phyloP scores from a whole-genome alignment of 1,140 invertebrate species.

The Ridgeia piscesae region DNA sequence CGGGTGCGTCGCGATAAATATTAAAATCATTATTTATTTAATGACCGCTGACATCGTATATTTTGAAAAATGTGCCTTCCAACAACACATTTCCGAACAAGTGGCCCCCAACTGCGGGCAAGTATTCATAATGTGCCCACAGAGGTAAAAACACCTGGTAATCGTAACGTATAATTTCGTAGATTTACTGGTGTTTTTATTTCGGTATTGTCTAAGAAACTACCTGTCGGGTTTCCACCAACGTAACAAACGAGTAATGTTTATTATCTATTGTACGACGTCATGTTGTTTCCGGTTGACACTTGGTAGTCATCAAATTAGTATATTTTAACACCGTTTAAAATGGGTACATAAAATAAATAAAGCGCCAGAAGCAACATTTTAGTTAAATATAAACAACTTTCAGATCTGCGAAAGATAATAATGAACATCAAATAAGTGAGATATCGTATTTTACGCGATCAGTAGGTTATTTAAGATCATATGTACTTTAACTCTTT shows the following conservation, averaged over 20 bases:
- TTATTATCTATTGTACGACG: too few relatives aligned
- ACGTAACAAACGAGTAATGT: neutral
- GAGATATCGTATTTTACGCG: neutral
- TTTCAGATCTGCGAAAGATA: neutral
- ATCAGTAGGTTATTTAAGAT: too few relatives aligned
- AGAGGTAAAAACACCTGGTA: neutral
- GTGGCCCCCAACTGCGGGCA: neutral
- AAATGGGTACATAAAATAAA: neutral
- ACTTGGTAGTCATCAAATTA: neutral
- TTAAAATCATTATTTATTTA: neutral
- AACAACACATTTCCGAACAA: neutral
- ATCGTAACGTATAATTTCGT: neutral
- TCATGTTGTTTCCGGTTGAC: neutral
- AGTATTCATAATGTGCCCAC: neutral
- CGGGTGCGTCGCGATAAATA: neutral
- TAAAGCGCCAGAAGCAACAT: neutral
- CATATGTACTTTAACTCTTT: too few relatives aligned
- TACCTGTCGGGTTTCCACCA: neutral
- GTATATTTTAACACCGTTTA: neutral
- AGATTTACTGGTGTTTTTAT: neutral
- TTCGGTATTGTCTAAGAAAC: neutral
- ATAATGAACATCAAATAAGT: neutral
- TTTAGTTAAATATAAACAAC: slow-evolving; percentile 1
- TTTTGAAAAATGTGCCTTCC: neutral
- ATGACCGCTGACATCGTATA: neutral